Evolutionary conservation across 64 coral and sea anemone genomes (phyloP).

Genomic region (Porites australiensis): DNA sequence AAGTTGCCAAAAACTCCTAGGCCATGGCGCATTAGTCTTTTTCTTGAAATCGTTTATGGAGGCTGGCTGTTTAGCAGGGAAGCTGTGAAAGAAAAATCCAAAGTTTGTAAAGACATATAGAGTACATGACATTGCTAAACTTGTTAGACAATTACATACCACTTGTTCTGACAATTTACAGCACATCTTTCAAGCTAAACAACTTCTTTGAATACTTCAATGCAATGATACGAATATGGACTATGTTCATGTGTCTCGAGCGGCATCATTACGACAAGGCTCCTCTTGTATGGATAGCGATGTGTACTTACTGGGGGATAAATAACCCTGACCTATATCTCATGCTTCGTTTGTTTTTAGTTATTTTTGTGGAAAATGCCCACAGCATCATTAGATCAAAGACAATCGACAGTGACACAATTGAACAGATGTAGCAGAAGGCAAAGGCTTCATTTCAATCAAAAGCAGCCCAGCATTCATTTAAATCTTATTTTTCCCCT

Average conservation of each 20-base stretch:
- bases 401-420: constrained; percentile 23
- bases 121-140: constrained; percentile 41
- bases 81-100: not conserved
- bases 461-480: not conserved
- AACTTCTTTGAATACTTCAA: constrained; percentile 49
- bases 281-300: constrained; percentile 44
- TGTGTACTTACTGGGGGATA: constrained; percentile 4
- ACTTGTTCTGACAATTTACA: constrained; percentile 59
- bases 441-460: constrained; percentile 13
- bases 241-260: constrained; percentile 60
- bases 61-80: not conserved
- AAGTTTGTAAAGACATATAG: not conserved
- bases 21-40: constrained; percentile 24
- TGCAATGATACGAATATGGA: constrained; percentile 53
- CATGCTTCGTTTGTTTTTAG: not conserved
- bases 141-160: constrained; percentile 67
- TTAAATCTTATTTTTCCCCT: not conserved
- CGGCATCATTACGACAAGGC: constrained; percentile 63
- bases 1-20: not conserved
- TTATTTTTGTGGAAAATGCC: constrained; percentile 38
- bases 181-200: constrained; percentile 43
- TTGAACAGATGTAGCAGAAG: constrained; percentile 2
- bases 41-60: constrained; percentile 33
- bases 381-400: constrained; percentile 32
- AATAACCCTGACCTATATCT: not conserved